These are phyloP conservation scores for Cerastoderma edule DNA, from an alignment of 2,888 invertebrate genomes.

Conservation along the genomic window DNA sequence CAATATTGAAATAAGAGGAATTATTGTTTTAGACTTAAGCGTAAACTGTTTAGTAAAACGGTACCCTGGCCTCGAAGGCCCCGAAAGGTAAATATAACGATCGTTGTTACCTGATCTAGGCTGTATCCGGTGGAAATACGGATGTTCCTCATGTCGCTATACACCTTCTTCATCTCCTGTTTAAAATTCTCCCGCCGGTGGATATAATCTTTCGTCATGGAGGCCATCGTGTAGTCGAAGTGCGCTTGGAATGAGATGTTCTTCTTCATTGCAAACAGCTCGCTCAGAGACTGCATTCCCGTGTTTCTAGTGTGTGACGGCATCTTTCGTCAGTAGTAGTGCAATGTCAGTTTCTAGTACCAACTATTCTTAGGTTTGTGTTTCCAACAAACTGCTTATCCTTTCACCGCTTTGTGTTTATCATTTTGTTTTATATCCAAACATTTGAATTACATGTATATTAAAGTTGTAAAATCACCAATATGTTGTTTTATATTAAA, in stretches of 20 bases:
- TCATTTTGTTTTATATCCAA: neutral
- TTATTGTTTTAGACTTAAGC: too few relatives aligned
- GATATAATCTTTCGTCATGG: slow-evolving; percentile 39
- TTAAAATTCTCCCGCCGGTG: slow-evolving; percentile 39
- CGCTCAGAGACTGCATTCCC: slow-evolving; percentile 39
- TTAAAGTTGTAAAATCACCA: neutral
- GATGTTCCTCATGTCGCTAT: slow-evolving; percentile 43
- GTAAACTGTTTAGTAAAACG: too few relatives aligned
- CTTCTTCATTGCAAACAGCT: slow-evolving; percentile 57
- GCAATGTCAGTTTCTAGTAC: too few relatives aligned
- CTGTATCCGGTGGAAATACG: slow-evolving; percentile 49
- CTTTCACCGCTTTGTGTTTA: neutral
- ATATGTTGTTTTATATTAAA: too few relatives aligned
- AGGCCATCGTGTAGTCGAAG: slow-evolving; percentile 31
- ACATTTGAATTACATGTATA: neutral
- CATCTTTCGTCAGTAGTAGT: too few relatives aligned
- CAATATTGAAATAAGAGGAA: too few relatives aligned
- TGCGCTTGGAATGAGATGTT: slow-evolving; percentile 53
- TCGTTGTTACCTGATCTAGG: slow-evolving; percentile 36
- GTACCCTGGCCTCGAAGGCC: too few relatives aligned
- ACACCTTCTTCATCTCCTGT: slow-evolving; percentile 42
- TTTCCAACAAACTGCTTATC: neutral
- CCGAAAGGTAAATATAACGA: too few relatives aligned
- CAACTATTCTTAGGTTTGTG: too few relatives aligned
- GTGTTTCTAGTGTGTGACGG: slow-evolving; percentile 24